Base-by-base conservation (phyloP, 2,888 invertebrate species). In the Mesorhabditis sp. region DNA sequence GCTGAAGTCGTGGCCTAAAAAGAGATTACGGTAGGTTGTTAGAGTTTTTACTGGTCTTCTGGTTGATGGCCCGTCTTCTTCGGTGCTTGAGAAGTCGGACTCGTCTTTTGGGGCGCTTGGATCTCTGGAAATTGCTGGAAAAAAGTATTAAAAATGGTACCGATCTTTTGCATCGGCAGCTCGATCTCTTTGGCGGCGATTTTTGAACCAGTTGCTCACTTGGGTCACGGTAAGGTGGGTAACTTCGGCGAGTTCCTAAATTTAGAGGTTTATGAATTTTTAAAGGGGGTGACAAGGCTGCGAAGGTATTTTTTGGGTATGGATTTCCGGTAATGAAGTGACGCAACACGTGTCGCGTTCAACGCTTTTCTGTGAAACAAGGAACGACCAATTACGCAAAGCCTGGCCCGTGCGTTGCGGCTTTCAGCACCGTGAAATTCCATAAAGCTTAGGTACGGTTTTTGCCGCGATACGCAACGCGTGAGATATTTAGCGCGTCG, bases 111-210 rank as follows among this genome's bases (percentile, higher is more conserved):
- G n/a, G 63, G 6, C 6, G 13, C 67, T 43, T 5, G 50, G 67
- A 50, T 71, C 71, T 67, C 71, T 71, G 67, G 5, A 68, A 7
- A 6, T 15, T 15, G 5, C 61, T 58, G 50, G 28, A 43, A 65
- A 65, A 4, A 50, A 7, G 43, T 42, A 4, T 13, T 43, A n/a
- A 28, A 28, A 42, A 4, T 13, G 68, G 67, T 62, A 90, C 90
- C 89, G 89, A 86, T 90, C 90, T 87, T 90, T 91, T 83, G 90
- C 90, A 86, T 92, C 93, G 2, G 93, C 93, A 50, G 94, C 94
- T 81, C 96, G 89, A 87, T 97, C 96, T 77, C 96, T 88, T 87
- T 97, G 96, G 85, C 96, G 90, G 81, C 96, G 90, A 87, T 97
- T 97, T 88, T 97, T 97, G 89, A 97, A 97, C 96, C 77, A 78